These are phyloP conservation scores for Neoarius graeffei DNA, from an alignment of 2,113 vertebrate genomes.

Conservation along the genomic window DNA sequence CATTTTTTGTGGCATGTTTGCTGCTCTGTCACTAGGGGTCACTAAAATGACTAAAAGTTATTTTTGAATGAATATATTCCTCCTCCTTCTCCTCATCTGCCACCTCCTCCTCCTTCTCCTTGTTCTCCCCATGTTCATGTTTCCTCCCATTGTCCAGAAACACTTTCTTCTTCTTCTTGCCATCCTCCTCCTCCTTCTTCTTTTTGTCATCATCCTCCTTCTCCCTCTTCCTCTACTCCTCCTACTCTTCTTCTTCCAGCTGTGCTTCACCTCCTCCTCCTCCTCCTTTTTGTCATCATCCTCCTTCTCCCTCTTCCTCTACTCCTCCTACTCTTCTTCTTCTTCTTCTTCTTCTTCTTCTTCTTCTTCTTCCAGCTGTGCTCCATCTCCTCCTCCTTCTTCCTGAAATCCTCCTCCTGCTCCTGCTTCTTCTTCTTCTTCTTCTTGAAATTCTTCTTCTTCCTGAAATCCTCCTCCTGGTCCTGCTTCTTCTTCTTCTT, in stretches of 20 bases:
- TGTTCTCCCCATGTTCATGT: neutral
- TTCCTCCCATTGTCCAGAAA: neutral
- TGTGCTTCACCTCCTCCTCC: neutral
- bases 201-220: neutral
- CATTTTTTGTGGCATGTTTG: neutral
- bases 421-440: too few species aligned
- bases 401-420: neutral
- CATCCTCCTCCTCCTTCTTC: neutral
- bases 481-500: neutral
- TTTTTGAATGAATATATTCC: neutral
- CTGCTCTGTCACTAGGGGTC: neutral
- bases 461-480: neutral
- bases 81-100: neutral
- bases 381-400: neutral
- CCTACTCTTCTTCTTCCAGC: neutral
- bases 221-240: neutral
- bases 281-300: too few species aligned
- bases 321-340: neutral
- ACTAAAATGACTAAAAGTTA: neutral
- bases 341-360: neutral
- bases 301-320: neutral
- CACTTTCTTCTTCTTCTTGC: neutral
- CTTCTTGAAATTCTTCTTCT: too few species aligned
- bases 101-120: too few species aligned
- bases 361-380: too few species aligned